Conservation (phyloP, 1,140 invertebrate species). For the Acromyrmex echinatior region DNA sequence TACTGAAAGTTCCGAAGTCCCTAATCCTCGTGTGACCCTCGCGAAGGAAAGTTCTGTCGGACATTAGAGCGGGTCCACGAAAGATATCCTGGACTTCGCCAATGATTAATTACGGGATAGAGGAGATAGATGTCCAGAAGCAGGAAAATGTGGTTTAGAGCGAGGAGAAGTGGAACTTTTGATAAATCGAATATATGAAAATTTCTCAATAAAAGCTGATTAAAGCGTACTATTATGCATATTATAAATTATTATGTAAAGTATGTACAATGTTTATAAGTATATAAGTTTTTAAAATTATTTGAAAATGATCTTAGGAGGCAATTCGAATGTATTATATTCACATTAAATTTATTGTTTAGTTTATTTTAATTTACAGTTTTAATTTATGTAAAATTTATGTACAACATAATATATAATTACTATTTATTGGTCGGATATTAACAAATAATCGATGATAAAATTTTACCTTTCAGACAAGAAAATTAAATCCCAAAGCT, state of each 20-base stretch:
- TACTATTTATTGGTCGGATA: neutral
- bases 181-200: slow-evolving; percentile 63
- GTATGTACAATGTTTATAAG: no score
- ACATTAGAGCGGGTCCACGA: neutral
- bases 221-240: neutral
- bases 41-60: slow-evolving; percentile 32
- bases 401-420: neutral
- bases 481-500: neutral
- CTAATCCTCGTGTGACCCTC: slow-evolving; percentile 46
- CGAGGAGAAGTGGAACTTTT: slow-evolving; percentile 45
- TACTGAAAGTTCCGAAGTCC: slow-evolving; percentile 49
- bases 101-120: slow-evolving; percentile 65
- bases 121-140: slow-evolving; percentile 18
- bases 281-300: neutral
- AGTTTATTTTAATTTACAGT: neutral
- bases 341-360: neutral
- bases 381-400: neutral
- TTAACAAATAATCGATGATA: neutral
- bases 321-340: neutral
- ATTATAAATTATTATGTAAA: slow-evolving; percentile 12
- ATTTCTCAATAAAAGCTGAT: slow-evolving; percentile 11
- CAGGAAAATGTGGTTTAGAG: neutral
- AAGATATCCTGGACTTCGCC: slow-evolving; percentile 33
- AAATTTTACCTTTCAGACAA: neutral
- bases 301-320: neutral